A percentile compares a stretch with the other conserved stretches of the same genome.
These are phyloP conservation scores for Neodiprion pinetum DNA, from an alignment of 1,140 invertebrate species.

Conservation along the genomic window DNA sequence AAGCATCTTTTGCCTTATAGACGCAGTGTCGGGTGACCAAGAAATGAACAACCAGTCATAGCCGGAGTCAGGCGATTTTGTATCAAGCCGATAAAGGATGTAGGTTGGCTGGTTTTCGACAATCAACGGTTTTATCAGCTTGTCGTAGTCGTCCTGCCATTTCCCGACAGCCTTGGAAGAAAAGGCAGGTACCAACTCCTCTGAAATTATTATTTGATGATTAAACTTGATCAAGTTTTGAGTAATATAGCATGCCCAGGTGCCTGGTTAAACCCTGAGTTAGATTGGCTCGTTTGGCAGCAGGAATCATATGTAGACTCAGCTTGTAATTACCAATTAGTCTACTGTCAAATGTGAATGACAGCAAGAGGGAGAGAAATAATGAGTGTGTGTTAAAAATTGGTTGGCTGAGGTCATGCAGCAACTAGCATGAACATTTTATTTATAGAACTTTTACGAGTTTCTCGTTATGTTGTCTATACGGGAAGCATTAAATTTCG, in stretches of 20 bases:
- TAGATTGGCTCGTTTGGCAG: no score
- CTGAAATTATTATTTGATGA: conserved; percentile 62
- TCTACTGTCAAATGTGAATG: conserved; percentile 20
- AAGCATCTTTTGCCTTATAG: conserved; percentile 96
- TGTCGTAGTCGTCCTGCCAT: conserved; percentile 91
- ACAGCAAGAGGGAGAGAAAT: conserved; percentile 17
- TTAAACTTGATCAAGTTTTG: background rate
- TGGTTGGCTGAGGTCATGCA: no score
- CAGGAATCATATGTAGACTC: no score
- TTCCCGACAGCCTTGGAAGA: conserved; percentile 72
- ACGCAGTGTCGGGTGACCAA: conserved; percentile 92
- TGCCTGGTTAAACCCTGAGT: no score
- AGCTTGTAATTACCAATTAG: no score
- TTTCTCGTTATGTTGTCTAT: no score
- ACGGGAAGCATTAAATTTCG: no score
- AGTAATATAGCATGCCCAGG: background rate
- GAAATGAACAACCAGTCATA: conserved; percentile 95
- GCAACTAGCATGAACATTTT: no score
- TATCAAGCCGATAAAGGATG: conserved; percentile 80
- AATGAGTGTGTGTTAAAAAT: no score
- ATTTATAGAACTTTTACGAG: no score
- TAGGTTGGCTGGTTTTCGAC: conserved; percentile 92
- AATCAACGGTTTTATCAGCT: conserved; percentile 76
- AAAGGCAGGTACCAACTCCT: conserved; percentile 76
- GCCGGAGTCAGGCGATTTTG: conserved; percentile 67